A percentile compares a stretch with the other conserved stretches of the same genome.
phyloP scores from a whole-genome alignment of 2,113 vertebrate species.

The Gasterosteus nipponicus region DNA sequence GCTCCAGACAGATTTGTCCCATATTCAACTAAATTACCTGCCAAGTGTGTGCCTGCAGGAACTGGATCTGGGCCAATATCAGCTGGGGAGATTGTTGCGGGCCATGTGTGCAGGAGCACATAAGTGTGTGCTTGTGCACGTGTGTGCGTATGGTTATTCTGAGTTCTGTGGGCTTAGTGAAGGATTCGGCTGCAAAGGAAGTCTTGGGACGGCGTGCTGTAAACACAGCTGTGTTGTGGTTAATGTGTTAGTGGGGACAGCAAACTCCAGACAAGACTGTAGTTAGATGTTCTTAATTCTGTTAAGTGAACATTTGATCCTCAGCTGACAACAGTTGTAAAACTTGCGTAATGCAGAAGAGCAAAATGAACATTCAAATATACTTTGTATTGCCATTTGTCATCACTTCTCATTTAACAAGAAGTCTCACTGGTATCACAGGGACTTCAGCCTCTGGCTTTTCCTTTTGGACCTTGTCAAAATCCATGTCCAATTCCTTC shows the following conservation, averaged over 20 bases:
- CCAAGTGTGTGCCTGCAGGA: slow-evolving; percentile 53
- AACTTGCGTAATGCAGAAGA: not conserved
- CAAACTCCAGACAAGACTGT: not conserved
- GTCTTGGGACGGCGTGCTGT: slow-evolving; percentile 37
- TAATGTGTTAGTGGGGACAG: slow-evolving; percentile 17
- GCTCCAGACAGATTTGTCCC: slow-evolving; percentile 43
- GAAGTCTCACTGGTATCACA: not conserved
- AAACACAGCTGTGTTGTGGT: slow-evolving; percentile 68
- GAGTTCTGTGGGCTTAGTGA: slow-evolving; percentile 44
- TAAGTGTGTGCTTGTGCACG: slow-evolving; percentile 4
- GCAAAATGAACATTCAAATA: not conserved
- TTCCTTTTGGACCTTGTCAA: slow-evolving; percentile 32
- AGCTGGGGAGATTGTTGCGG: slow-evolving; percentile 58
- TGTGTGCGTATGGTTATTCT: slow-evolving; percentile 37
- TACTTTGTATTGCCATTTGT: slow-evolving; percentile 10
- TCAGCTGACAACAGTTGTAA: not conserved
- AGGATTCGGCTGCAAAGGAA: slow-evolving; percentile 27
- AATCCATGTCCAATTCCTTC: slow-evolving; percentile 39
- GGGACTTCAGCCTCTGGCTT: slow-evolving; percentile 40
- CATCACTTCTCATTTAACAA: slow-evolving; percentile 9
- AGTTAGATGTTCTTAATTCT: not conserved
- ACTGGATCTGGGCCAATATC: slow-evolving; percentile 64
- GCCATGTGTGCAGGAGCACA: slow-evolving; percentile 40
- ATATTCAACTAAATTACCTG: slow-evolving; percentile 37
- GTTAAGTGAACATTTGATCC: not conserved